Evolutionary conservation across 2,113 vertebrate species (phyloP).

Genomic region (Solea senegalensis): DNA sequence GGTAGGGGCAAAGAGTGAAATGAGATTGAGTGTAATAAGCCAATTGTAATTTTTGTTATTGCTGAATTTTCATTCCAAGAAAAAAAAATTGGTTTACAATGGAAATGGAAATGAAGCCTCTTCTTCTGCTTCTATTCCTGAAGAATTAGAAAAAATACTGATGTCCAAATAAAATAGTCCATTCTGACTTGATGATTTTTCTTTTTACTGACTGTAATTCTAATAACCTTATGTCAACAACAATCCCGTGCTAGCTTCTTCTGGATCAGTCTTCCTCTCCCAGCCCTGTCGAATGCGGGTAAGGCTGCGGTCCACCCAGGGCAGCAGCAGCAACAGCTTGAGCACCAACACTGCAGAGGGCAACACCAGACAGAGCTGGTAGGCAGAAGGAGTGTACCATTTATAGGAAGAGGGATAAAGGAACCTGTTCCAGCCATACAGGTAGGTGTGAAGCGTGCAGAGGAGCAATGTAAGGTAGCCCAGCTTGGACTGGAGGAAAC

Average conservation of each 20-base stretch:
- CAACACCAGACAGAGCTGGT: conserved; percentile 85
- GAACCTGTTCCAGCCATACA: conserved; percentile 86
- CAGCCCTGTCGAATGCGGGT: conserved; percentile 89
- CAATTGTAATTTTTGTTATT: too few species aligned
- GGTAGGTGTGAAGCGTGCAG: conserved; percentile 86
- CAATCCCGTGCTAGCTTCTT: conserved; percentile 27
- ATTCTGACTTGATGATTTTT: neutral
- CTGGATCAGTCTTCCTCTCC: conserved; percentile 80
- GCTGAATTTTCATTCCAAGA: too few species aligned
- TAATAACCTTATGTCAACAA: conserved; percentile 51
- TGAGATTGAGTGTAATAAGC: too few species aligned
- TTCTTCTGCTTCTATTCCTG: too few species aligned
- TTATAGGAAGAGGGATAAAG: conserved; percentile 70
- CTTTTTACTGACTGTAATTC: neutral
- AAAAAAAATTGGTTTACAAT: too few species aligned
- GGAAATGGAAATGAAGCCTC: too few species aligned
- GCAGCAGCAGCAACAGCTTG: conserved; percentile 87
- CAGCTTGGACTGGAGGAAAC: conserved; percentile 88
- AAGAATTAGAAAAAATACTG: too few species aligned
- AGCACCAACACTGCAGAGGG: conserved; percentile 85
- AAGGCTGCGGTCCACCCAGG: conserved; percentile 86
- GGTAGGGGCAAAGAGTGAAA: too few species aligned
- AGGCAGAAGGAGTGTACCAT: conserved; percentile 85
- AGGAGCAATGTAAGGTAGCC: conserved; percentile 89
- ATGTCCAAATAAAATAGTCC: too few species aligned